phyloP scores from a whole-genome alignment of 2,113 vertebrate genomes.

The Microtus richardsoni region DNA sequence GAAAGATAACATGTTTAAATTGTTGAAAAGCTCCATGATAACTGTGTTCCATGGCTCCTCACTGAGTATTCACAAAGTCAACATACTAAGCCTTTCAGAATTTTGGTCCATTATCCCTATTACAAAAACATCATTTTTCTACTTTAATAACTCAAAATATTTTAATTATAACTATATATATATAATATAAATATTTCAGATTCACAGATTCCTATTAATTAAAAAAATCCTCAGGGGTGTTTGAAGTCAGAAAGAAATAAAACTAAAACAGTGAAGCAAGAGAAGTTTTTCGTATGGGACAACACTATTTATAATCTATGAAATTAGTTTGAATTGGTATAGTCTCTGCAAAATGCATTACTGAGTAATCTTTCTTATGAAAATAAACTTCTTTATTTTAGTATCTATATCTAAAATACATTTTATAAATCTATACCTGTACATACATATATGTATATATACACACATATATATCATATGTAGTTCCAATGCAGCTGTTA shows the following conservation, averaged over 20 bases:
- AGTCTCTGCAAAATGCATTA: neutral
- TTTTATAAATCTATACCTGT: neutral
- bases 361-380: neutral
- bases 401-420: no score
- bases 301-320: neutral
- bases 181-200: constrained; percentile 12
- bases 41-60: neutral
- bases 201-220: constrained; percentile 10
- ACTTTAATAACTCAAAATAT: neutral
- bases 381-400: neutral
- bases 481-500: neutral
- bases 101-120: neutral
- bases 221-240: constrained; percentile 4
- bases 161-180: constrained; percentile 56
- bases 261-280: constrained; percentile 51
- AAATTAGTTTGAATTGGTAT: neutral
- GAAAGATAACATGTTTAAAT: neutral
- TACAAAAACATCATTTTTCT: constrained; percentile 26
- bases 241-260: neutral
- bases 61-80: no score
- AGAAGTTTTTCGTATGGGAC: neutral
- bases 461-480: neutral
- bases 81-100: neutral
- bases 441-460: neutral
- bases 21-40: rapidly evolving